These are phyloP conservation scores for Spatulosminthurus flaviceps DNA, from an alignment of 2,888 invertebrate genomes.

Conservation along the genomic window DNA sequence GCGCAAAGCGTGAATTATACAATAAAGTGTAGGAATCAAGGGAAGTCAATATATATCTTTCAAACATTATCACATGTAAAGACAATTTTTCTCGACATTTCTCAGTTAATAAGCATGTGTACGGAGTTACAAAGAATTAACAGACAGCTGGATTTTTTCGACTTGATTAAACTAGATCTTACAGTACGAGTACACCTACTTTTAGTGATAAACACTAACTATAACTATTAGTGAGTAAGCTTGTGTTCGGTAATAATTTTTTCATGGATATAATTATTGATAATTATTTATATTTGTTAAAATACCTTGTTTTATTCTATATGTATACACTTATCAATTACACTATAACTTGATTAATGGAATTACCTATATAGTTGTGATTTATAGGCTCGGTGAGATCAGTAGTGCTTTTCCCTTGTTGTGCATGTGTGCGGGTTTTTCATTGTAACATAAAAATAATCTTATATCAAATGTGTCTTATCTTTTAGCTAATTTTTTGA, in stretches of 20 bases:
- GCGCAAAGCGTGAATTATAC: no score
- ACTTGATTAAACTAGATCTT: neutral
- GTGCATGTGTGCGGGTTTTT: neutral
- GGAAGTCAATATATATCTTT: no score
- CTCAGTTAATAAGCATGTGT: neutral
- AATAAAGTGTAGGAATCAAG: no score
- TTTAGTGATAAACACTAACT: neutral
- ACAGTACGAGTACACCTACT: neutral
- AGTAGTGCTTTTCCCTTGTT: conserved; percentile 6
- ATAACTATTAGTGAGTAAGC: neutral
- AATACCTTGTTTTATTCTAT: conserved; percentile 12
- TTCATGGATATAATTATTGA: neutral
- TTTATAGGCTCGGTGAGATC: neutral
- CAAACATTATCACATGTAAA: no score
- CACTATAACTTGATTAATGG: neutral
- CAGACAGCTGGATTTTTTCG: conserved; percentile 16
- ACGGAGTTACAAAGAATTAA: neutral
- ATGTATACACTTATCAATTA: neutral
- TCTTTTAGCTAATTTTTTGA: conserved; percentile 10
- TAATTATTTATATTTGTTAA: conserved; percentile 28
- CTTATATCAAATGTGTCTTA: conserved; percentile 36
- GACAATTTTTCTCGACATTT: no score
- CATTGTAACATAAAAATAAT: conserved; percentile 16
- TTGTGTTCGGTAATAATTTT: conserved; percentile 23
- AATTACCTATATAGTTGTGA: neutral